These are phyloP conservation scores for Amphiprion clarkii DNA, from an alignment of 2,797 vertebrate genomes.

Conservation along the genomic window DNA sequence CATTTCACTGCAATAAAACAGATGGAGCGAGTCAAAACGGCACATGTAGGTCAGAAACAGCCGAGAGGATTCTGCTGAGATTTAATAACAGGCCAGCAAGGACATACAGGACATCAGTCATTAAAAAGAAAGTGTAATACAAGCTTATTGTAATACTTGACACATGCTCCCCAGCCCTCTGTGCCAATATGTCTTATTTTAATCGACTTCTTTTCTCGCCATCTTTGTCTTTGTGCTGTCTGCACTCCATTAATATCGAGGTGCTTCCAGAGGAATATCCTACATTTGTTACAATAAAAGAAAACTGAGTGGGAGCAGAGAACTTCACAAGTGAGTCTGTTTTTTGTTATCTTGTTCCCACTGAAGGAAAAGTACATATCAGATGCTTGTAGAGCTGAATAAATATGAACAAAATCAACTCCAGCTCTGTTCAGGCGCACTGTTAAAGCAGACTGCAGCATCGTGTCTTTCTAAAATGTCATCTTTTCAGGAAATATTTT, in stretches of 20 bases:
- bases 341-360: constrained; percentile 27
- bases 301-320: constrained; percentile 12
- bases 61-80: constrained; percentile 43
- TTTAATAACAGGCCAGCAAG: constrained; percentile 61
- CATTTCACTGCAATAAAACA: constrained; percentile 49
- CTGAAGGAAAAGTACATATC: constrained; percentile 34
- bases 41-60: constrained; percentile 50
- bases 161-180: constrained; percentile 35
- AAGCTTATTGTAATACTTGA: constrained; percentile 56
- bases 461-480: constrained; percentile 48
- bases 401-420: constrained; percentile 39
- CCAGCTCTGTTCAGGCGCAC: constrained; percentile 1
- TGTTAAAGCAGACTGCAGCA: constrained; percentile 1
- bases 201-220: constrained; percentile 4
- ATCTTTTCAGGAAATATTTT: constrained; percentile 57
- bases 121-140: constrained; percentile 43
- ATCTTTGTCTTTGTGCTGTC: constrained; percentile 16
- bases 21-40: constrained; percentile 28
- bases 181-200: constrained; percentile 48
- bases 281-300: constrained; percentile 35
- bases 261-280: constrained; percentile 36
- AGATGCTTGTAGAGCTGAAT: constrained; percentile 20
- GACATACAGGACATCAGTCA: constrained; percentile 50
- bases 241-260: constrained; percentile 39
- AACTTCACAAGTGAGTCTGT: constrained; percentile 15